These are phyloP conservation scores for Microctenopoma lineatum DNA, from an alignment of 2,797 vertebrate species.

Conservation along the genomic window DNA sequence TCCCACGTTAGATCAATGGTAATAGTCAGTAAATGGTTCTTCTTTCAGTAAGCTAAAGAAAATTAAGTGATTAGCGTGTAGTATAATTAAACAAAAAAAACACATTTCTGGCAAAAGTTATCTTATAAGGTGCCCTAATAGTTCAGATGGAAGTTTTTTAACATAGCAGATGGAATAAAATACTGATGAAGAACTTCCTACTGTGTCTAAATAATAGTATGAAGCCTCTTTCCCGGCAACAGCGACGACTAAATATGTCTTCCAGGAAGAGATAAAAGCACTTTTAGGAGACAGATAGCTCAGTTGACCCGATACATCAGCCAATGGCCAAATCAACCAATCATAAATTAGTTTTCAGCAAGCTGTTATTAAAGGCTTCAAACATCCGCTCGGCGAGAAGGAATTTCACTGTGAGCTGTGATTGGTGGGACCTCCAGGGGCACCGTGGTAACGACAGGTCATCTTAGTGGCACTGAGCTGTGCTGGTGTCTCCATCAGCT, in stretches of 20 bases:
- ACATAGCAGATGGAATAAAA: slow-evolving; percentile 19
- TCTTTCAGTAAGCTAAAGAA: slow-evolving; percentile 1
- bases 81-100: no score
- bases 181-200: slow-evolving; percentile 17
- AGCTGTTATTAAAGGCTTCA: slow-evolving; percentile 72
- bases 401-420: slow-evolving; percentile 54
- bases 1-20: not conserved
- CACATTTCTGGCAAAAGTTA: slow-evolving; percentile 4
- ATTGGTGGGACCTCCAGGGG: slow-evolving; percentile 74
- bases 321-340: slow-evolving; percentile 71
- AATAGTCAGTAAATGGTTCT: slow-evolving; percentile 7
- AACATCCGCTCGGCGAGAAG: slow-evolving; percentile 67
- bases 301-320: slow-evolving; percentile 56
- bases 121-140: not conserved
- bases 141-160: slow-evolving; percentile 2
- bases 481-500: slow-evolving; percentile 55
- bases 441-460: slow-evolving; percentile 71
- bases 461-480: slow-evolving; percentile 69
- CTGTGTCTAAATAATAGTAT: slow-evolving; percentile 10
- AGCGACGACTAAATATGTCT: slow-evolving; percentile 26
- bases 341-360: slow-evolving; percentile 72
- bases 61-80: slow-evolving; percentile 6
- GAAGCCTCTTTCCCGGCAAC: slow-evolving; percentile 21
- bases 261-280: slow-evolving; percentile 61
- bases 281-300: slow-evolving; percentile 57